phyloP scores from a whole-genome alignment of 2,888 invertebrate species.

The Synanthedon formicaeformis region DNA sequence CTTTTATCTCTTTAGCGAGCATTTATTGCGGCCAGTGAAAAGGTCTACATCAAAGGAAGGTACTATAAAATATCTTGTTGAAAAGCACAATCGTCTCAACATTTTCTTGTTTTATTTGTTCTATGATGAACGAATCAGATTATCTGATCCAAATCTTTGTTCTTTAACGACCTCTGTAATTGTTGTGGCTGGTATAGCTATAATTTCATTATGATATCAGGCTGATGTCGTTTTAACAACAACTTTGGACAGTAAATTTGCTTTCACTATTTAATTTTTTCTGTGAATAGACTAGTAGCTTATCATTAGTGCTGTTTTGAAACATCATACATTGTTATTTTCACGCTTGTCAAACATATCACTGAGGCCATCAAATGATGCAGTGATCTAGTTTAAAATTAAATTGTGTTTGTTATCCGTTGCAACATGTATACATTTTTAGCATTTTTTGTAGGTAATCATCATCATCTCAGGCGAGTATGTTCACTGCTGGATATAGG shows the following conservation, averaged over 20 bases:
- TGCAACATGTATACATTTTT: too few species aligned
- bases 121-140: constrained; percentile 14
- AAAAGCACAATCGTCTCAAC: constrained; percentile 17
- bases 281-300: neutral
- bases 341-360: constrained; percentile 23
- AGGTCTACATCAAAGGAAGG: constrained; percentile 45
- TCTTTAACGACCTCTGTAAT: constrained; percentile 11
- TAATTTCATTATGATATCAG: constrained; percentile 1
- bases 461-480: too few species aligned
- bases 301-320: neutral
- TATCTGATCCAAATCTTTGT: constrained; percentile 16
- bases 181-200: constrained; percentile 7
- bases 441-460: too few species aligned
- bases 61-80: constrained; percentile 34
- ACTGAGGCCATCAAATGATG: constrained; percentile 22
- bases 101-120: constrained; percentile 17
- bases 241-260: neutral
- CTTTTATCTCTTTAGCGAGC: constrained; percentile 52
- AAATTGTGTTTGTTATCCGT: constrained; percentile 2
- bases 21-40: constrained; percentile 57
- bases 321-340: constrained; percentile 22
- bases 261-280: neutral
- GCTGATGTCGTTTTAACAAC: neutral
- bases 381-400: constrained; percentile 20
- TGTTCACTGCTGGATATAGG: too few species aligned